Evolutionary conservation across 2,797 vertebrate genomes (phyloP), one percentile per base, ranked within the genome.

Genomic region (Balearica regulorum): DNA sequence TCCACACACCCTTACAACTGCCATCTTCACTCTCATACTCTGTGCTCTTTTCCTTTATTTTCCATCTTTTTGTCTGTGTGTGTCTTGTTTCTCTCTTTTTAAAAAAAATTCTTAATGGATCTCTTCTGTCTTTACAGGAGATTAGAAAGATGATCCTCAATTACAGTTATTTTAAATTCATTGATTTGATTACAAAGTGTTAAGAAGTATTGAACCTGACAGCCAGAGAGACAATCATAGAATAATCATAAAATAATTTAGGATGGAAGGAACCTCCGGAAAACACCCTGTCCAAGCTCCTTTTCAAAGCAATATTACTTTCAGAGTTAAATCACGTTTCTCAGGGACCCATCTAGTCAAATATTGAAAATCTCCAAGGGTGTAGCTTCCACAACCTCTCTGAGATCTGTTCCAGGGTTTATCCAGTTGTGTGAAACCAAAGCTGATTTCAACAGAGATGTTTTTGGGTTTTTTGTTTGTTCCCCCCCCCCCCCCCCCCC

Each of bases 401-500:
- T n/a, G 13, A 29, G 8, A 88, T 48, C 14, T 18, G 8, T 35
- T 49, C 7, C 37, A 39, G 46, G 48, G 14, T 48, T 58, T 41
- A 62, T 41, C 13, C 16, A 53, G 21, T n/a, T 53, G 29, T 35
- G 29, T 72, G 64, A 83, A 64, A 83, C 2, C 2, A 64, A 55
- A 64, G 13, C 3, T 55, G 35, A 64, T 60, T 91, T 80, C 14
- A 64, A 57, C 2, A 17, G 16, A 61, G 6, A 5, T 13, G 2
- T 4, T 73, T 83, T 70, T 18, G 1, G 2, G 1, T 65, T 78
- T 1, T 35, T 55, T 31, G 2, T 37, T 19, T 9, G 24, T 44
- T 41, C 41, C 11, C 11, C 31, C 28, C 5, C 3, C 3, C 3
- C 5, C 6, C 3, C 2, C 3, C 3, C 41, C 41, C n/a, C n/a